Percentiles rank a stretch among this genome's conserved stretches.
phyloP scores from a whole-genome alignment of 2,888 invertebrate genomes.

The Euproctis similis region DNA sequence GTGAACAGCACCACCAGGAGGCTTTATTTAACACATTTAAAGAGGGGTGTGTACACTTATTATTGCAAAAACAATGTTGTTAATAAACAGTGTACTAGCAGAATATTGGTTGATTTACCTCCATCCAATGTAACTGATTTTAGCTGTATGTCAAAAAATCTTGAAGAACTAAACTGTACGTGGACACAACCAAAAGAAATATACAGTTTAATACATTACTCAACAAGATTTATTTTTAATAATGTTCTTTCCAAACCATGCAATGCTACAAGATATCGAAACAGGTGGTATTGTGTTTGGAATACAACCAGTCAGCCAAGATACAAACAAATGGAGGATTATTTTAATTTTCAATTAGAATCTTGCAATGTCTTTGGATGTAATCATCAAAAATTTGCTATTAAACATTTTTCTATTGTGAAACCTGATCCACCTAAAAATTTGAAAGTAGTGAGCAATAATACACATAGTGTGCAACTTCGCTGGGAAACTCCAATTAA shows the following conservation, averaged over 20 bases:
- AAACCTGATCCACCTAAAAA: constrained; percentile 50
- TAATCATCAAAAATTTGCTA: constrained; percentile 59
- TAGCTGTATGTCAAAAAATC: constrained; percentile 82
- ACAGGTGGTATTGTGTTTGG: constrained; percentile 43
- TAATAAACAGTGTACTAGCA: constrained; percentile 38
- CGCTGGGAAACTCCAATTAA: constrained; percentile 55
- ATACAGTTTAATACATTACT: constrained; percentile 47
- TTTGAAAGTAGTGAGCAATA: constrained; percentile 37
- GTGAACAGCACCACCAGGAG: constrained; percentile 79
- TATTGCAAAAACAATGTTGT: constrained; percentile 65
- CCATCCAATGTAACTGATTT: constrained; percentile 82
- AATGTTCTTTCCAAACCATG: constrained; percentile 33
- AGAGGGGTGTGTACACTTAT: constrained; percentile 68
- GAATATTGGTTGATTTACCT: constrained; percentile 62
- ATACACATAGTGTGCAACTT: constrained; percentile 51
- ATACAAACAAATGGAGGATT: constrained; percentile 61
- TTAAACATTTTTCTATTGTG: constrained; percentile 76
- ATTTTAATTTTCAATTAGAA: constrained; percentile 76
- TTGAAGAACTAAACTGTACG: constrained; percentile 82
- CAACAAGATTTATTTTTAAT: constrained; percentile 40
- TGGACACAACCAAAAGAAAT: constrained; percentile 77
- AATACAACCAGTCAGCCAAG: constrained; percentile 42
- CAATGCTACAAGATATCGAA: constrained; percentile 22
- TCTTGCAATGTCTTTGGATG: constrained; percentile 78
- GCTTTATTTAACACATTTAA: constrained; percentile 71